Percentiles rank a stretch among this genome's conserved stretches.
Conservation (phyloP, 2,797 vertebrate genomes). For the Sphenopsis melanotis region DNA sequence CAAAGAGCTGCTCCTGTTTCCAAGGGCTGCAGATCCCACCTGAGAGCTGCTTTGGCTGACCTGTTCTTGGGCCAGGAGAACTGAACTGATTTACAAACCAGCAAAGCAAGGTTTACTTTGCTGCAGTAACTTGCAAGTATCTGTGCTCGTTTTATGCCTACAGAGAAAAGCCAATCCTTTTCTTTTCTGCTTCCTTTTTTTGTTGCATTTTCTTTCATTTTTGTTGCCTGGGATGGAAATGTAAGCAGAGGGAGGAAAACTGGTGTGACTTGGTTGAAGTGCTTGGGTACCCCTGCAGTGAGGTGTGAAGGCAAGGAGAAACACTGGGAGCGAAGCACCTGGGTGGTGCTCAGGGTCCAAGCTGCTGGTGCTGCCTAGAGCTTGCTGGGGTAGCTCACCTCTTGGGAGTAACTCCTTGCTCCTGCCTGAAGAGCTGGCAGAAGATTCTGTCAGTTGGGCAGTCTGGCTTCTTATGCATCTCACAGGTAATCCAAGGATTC, state of each 20-base stretch:
- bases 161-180: background rate
- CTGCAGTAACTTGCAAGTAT: background rate
- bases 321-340: background rate
- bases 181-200: background rate
- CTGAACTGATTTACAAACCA: background rate
- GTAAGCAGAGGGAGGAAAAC: background rate
- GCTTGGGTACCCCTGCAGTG: background rate
- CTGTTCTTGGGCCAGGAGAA: background rate
- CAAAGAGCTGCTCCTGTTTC: background rate
- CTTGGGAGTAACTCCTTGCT: background rate
- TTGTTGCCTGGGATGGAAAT: background rate
- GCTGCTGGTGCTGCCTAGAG: background rate
- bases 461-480: background rate
- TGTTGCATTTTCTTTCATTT: background rate
- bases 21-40: background rate
- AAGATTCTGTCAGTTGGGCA: background rate
- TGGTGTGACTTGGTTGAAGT: background rate
- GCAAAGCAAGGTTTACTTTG: background rate
- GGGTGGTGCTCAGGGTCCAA: background rate
- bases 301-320: background rate
- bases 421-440: background rate
- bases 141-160: background rate
- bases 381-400: background rate
- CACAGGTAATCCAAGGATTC: background rate
- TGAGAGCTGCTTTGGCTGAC: background rate